phyloP scores from a whole-genome alignment of 2,113 vertebrate genomes.

The Amphilophus citrinellus region DNA sequence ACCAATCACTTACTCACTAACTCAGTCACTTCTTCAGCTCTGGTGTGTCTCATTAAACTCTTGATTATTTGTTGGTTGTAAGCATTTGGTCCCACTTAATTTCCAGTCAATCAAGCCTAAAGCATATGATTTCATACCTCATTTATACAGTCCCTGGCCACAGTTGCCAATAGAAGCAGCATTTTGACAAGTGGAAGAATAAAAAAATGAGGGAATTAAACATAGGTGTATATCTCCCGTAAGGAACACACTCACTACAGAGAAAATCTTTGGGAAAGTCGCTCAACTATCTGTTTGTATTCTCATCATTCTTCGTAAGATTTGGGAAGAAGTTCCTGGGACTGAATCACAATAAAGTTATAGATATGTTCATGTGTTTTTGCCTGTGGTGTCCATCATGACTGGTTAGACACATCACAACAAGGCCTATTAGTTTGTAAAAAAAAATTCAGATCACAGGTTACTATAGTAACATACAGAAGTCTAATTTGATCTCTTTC shows the following conservation, averaged over 20 bases:
- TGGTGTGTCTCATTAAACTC: not conserved
- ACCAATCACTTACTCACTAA: not conserved
- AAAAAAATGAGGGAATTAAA: not conserved
- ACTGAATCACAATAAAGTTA: not conserved
- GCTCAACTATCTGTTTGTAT: not conserved
- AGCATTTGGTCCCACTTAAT: not conserved
- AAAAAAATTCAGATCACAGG: not conserved
- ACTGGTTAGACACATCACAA: not conserved
- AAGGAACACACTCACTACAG: no score
- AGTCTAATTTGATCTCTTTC: not conserved
- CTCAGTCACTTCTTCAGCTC: not conserved
- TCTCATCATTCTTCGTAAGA: not conserved
- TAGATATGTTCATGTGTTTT: not conserved
- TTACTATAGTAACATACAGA: not conserved
- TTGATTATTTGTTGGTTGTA: not conserved
- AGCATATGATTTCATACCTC: not conserved
- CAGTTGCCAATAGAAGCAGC: not conserved
- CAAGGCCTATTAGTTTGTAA: not conserved
- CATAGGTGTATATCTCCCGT: not conserved
- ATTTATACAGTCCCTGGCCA: not conserved
- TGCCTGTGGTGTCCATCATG: not conserved
- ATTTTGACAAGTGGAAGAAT: not conserved
- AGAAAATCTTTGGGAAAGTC: not conserved
- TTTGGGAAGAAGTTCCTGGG: not conserved
- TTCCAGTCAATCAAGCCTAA: not conserved